Base-by-base conservation (phyloP, 30 jellyfish, hydroid and myxozoan species). In the Rhopilema esculentum region DNA sequence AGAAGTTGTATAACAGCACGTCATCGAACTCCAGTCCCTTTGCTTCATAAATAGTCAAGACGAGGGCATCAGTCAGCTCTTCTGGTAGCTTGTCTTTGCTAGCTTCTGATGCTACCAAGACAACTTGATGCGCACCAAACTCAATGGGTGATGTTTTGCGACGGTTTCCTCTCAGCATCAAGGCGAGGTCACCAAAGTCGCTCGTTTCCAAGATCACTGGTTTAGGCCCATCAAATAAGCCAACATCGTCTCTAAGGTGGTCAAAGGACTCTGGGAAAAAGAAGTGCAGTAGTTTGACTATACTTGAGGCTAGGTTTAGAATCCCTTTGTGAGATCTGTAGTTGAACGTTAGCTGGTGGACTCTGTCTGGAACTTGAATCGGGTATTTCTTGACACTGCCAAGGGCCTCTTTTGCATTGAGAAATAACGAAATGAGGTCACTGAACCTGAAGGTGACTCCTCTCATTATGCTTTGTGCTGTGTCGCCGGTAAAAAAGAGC, bases 51-150 rank as follows among this genome's bases (percentile, higher is more conserved):
- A 93, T 93, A 53, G 97, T 79, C 85, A 93, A 49, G 0, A 88
- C 91, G 64, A 93, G 73, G 12, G 96, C 96, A 77, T 84, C 89
- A 15, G 72, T 63, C 53, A 93, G 86, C 69, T 88, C 98, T 17
- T 70, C 96, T 23, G 98, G 98, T 15, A 93, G 89, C n/a, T 53
- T 51, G 23, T 82, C 90, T 62, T 93, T 93, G 80, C 96, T 88
- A 49, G 74, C 87, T 70, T 93, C 98, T 15, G 88, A 64, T 75
- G 93, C 63, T 27, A 93, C 98, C 28, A 93, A 62, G 12, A 93
- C 93, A 16, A 93, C 98, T 84, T 93, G 98, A 49, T 93, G 97
- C 16, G 98, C 98, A 25, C 98, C 98, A 79, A 93, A 93, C 75
- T 93, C 98, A 31, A 93, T 83, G 8, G 96, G 91, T 19, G 98